Conservation (phyloP, 2,113 vertebrate genomes). For the Vulpes lagopus region DNA sequence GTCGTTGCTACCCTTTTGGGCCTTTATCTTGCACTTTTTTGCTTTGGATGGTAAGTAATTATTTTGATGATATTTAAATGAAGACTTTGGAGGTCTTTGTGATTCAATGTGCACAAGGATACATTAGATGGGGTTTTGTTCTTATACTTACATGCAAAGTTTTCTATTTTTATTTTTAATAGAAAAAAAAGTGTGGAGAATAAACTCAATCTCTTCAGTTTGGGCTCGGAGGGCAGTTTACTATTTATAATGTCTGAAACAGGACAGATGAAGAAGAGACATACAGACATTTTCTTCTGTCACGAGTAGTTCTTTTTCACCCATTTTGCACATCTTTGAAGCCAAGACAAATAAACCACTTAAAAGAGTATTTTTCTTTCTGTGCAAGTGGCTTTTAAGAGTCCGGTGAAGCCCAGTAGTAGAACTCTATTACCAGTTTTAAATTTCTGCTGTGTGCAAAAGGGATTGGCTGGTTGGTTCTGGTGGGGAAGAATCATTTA, state of each 20-base stretch:
- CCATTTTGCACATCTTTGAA: neutral
- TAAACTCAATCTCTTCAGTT: neutral
- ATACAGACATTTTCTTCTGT: neutral
- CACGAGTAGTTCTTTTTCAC: neutral
- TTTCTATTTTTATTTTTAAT: neutral
- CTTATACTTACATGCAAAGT: neutral
- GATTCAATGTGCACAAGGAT: neutral
- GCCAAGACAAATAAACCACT: neutral
- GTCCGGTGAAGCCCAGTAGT: neutral
- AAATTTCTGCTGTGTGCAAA: neutral
- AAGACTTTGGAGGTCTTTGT: slow-evolving; percentile 15
- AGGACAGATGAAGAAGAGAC: neutral
- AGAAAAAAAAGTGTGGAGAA: neutral
- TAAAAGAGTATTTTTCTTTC: neutral
- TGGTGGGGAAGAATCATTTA: neutral
- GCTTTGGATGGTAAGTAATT: slow-evolving; percentile 98
- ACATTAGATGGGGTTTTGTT: neutral
- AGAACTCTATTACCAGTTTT: neutral
- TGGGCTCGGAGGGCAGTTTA: neutral
- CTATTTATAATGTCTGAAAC: neutral
- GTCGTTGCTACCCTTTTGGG: slow-evolving; percentile 97
- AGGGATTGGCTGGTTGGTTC: neutral
- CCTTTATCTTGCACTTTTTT: slow-evolving; percentile 99
- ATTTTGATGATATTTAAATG: slow-evolving; percentile 43
- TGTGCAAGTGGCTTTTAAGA: neutral